These are phyloP conservation scores for Probaryconus sp. DNA, from an alignment of 1,140 invertebrate genomes.

Conservation along the genomic window DNA sequence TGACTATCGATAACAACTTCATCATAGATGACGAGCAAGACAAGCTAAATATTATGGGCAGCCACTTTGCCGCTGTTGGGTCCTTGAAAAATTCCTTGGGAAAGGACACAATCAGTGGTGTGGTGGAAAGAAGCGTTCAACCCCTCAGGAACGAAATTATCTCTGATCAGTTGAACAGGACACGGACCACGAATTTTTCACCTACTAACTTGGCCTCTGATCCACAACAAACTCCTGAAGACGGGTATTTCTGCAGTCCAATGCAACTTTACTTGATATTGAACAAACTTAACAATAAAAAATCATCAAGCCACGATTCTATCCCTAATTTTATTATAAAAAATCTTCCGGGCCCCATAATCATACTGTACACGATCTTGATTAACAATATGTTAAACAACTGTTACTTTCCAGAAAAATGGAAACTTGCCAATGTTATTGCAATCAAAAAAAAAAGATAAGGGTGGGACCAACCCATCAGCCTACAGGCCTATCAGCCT, in stretches of 20 bases:
- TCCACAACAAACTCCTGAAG: too few relatives aligned
- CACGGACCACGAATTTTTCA: too few relatives aligned
- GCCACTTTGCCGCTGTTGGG: not conserved
- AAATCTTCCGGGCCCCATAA: conserved; percentile 1
- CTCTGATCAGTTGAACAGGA: too few relatives aligned
- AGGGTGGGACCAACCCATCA: not conserved
- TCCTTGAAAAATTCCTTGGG: too few relatives aligned
- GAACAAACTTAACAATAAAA: conserved; percentile 11
- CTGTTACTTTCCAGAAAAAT: conserved; percentile 13
- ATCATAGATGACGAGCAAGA: not conserved
- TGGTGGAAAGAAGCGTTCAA: too few relatives aligned
- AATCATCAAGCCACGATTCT: conserved; percentile 12
- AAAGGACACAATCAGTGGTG: too few relatives aligned
- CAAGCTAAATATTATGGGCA: conserved; percentile 5
- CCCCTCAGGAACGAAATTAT: too few relatives aligned
- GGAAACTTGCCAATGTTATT: conserved; percentile 27
- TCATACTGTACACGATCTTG: not conserved
- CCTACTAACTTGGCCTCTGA: too few relatives aligned
- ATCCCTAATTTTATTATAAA: conserved; percentile 21
- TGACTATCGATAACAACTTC: conserved; percentile 9
- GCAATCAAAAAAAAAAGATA: conserved; percentile 14
- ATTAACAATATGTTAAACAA: conserved; percentile 33
- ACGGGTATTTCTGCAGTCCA: not conserved
- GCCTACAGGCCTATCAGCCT: conserved; percentile 23
- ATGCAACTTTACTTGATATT: not conserved